Evolutionary conservation across 2,888 invertebrate genomes (phyloP).

Genomic region (Microctonus aethiopoides): DNA sequence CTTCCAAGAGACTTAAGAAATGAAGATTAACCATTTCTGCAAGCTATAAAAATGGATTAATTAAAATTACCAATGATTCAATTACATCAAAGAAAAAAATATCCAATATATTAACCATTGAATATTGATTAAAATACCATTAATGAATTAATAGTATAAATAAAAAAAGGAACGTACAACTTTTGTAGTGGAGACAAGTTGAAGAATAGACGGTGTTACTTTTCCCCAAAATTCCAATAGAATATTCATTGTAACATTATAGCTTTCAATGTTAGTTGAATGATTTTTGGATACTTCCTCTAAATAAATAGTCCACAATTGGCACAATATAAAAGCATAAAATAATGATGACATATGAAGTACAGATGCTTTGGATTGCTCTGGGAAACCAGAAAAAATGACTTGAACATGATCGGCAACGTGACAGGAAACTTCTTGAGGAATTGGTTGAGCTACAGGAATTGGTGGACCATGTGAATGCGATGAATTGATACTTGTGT

Average conservation of each 20-base stretch:
- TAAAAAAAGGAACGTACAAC: constrained; percentile 72
- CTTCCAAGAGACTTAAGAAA: constrained; percentile 94
- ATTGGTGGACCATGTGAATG: constrained; percentile 62
- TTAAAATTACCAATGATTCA: no score
- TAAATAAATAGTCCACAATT: constrained; percentile 98
- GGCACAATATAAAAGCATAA: constrained; percentile 97
- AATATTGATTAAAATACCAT: constrained; percentile 6
- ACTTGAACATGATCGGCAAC: constrained; percentile 98
- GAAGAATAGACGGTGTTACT: constrained; percentile 94
- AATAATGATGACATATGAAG: constrained; percentile 96
- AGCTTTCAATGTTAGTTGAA: constrained; percentile 77
- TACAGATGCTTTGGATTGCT: constrained; percentile 91
- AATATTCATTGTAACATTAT: constrained; percentile 81
- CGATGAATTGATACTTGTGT: constrained; percentile 60
- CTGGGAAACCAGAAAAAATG: constrained; percentile 96
- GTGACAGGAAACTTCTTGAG: constrained; percentile 95
- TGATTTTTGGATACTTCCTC: constrained; percentile 83
- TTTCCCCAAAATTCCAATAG: constrained; percentile 99
- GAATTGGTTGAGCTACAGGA: constrained; percentile 83
- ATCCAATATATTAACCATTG: background rate
- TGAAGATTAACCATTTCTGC: constrained; percentile 98
- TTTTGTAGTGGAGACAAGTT: constrained; percentile 91
- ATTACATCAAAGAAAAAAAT: background rate
- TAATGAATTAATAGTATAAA: background rate
- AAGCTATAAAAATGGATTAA: constrained; percentile 79